Base-by-base conservation (phyloP, 92 coral and sea anemone genomes). In the Meandrina meandrites region DNA sequence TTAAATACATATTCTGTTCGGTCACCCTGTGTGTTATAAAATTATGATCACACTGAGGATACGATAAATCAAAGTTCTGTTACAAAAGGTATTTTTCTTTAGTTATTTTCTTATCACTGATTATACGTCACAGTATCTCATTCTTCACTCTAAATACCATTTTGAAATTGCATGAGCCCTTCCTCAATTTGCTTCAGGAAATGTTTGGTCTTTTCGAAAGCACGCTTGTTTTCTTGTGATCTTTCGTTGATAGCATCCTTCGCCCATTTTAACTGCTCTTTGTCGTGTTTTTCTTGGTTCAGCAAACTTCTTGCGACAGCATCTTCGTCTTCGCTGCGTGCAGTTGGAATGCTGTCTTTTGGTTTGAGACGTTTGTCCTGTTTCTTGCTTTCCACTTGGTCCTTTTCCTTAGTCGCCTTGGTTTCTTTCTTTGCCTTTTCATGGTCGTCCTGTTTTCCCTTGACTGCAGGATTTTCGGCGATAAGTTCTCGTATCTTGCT, bases 191-290 rank as follows among this genome's bases (percentile, higher is more conserved):
- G 76, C 42, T 75, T 36, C 80, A 94, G 72, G 73, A 94, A 93
- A 13, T 62, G 53, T 22, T 81, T 84, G 31, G 96, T 92, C 72
- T 88, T 89, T 47, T 86, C 84, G 30, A 93, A 32, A 12, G 96
- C 94, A 16, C 84, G 81, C 27, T 85, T 79, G 92, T 89, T 93
- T 70, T 89, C 93, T 47, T 84, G 66, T 16, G 91, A 84, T 9
- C 88, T 94, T 51, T 93, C 90, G 82, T 89, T 89, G 45, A 94
- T 81, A 72, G 81, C 90, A 74, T 89, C 89, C 69, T 87, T 89
- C 35, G 94, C 96, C 36, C 56, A 89, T 60, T 42, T 72, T 75
- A 90, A 92, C 47, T 88, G 88, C 40, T 92, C 76, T 15, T 83
- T 45, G 81, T 92, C 94, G 28, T 64, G 66, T 21, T 64, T 64